A percentile compares a stretch with the other conserved stretches of the same genome.
Conservation (phyloP, 2,113 vertebrate genomes). For the Tiliqua scincoides region DNA sequence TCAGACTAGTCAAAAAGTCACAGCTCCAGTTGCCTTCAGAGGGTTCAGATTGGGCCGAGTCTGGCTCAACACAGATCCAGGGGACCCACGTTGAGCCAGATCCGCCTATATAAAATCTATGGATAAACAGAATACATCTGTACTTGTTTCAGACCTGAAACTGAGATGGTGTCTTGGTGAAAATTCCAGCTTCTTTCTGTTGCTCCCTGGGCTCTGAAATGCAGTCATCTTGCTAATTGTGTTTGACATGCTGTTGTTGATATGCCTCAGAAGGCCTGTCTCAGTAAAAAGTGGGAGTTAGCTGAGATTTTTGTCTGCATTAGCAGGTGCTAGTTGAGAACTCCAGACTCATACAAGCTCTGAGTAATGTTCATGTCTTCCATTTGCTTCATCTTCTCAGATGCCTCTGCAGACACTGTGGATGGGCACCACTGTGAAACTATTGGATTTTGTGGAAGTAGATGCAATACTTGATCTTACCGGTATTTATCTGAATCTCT, state of each 20-base stretch:
- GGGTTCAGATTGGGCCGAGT: too few species aligned
- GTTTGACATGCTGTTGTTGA: too few species aligned
- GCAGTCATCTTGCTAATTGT: not conserved
- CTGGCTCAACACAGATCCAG: too few species aligned
- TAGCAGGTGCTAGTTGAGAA: not conserved
- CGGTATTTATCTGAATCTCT: slow-evolving; percentile 68
- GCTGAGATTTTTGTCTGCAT: not conserved
- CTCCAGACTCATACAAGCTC: not conserved
- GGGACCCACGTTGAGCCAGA: too few species aligned
- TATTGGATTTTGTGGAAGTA: slow-evolving; percentile 87
- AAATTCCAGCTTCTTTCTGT: not conserved
- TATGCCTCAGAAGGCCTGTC: not conserved
- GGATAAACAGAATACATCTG: too few species aligned
- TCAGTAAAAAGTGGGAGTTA: not conserved
- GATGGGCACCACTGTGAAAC: slow-evolving; percentile 84
- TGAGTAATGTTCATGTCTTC: not conserved
- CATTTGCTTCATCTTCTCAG: slow-evolving; percentile 72
- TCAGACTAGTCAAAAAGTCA: too few species aligned
- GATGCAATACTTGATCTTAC: slow-evolving; percentile 67
- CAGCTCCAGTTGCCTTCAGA: too few species aligned
- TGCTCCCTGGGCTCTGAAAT: not conserved
- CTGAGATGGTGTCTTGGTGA: not conserved
- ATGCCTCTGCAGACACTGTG: slow-evolving; percentile 88
- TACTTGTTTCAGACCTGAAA: not conserved
- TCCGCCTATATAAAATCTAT: too few species aligned